Conservation (phyloP, 2,113 vertebrate genomes). For the Melozone crissalis region DNA sequence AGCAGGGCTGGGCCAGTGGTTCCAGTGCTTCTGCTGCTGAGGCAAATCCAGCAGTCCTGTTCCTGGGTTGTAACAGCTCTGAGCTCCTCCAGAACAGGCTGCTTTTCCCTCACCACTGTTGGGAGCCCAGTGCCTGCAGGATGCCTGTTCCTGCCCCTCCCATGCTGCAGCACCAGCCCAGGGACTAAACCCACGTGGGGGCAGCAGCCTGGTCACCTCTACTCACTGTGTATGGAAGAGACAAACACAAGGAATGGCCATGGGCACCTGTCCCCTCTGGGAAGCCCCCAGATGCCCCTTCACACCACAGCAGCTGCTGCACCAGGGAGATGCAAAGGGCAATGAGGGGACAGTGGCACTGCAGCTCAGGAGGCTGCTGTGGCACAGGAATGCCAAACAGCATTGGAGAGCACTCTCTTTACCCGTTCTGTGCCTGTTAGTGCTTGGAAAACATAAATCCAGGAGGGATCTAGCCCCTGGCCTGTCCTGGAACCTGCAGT, state of each 20-base stretch:
- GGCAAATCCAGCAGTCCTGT: background rate
- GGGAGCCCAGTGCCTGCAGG: background rate
- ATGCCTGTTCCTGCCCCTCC: too few species aligned
- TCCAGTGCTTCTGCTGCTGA: background rate
- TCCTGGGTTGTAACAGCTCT: background rate
- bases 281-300: background rate
- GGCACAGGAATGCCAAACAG: background rate
- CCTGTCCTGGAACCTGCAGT: background rate
- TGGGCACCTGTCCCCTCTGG: too few species aligned
- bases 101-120: accelerated
- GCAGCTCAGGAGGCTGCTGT: background rate
- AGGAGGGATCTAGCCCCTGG: background rate
- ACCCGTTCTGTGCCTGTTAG: background rate
- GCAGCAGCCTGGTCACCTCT: background rate
- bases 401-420: background rate
- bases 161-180: background rate
- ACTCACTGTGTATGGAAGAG: background rate
- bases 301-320: background rate
- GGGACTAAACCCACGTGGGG: accelerated
- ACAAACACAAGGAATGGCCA: background rate
- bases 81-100: background rate
- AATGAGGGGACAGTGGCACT: too few species aligned
- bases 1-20: background rate
- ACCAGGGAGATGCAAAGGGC: too few species aligned
- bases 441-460: background rate